Percentiles rank a stretch among this genome's conserved stretches.
Evolutionary conservation across 2,113 vertebrate genomes (phyloP).

Genomic region (Carettochelys insculpta): DNA sequence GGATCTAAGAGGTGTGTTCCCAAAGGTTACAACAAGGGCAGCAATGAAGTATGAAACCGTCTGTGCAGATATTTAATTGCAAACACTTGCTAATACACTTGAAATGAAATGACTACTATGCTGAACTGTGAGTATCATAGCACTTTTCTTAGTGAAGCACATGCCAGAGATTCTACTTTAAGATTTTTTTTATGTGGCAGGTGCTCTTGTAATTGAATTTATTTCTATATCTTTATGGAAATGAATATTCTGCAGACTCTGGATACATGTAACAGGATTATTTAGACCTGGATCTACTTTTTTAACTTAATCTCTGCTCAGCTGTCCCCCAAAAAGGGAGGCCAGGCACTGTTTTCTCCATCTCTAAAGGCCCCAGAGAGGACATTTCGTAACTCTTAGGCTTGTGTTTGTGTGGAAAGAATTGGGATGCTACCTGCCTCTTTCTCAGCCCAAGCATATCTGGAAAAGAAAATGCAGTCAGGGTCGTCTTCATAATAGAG

Average conservation of each 20-base stretch:
- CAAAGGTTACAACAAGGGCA: neutral
- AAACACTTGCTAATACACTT: neutral
- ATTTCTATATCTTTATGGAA: neutral
- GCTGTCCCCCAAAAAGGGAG: neutral
- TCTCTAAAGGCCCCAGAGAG: neutral
- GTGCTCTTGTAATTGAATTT: neutral
- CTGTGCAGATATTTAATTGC: neutral
- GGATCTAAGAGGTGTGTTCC: neutral
- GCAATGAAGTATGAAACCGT: neutral
- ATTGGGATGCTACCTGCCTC: too few relatives aligned
- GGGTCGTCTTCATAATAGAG: neutral
- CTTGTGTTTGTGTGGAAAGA: neutral
- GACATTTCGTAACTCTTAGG: neutral
- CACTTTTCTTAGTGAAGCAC: neutral
- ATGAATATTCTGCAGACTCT: neutral
- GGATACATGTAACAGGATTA: neutral
- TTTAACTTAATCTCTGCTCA: accelerated
- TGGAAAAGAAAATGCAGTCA: neutral
- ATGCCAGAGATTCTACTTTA: neutral
- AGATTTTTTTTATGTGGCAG: neutral
- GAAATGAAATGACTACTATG: neutral
- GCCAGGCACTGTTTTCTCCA: neutral
- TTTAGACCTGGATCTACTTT: neutral
- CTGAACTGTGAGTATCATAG: neutral
- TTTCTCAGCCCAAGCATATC: neutral